Evolutionary conservation across 35 echinoderm and acorn worm species (phyloP), one percentile per base, ranked within the genome.

Genomic region (Nesometra sesokonis): DNA sequence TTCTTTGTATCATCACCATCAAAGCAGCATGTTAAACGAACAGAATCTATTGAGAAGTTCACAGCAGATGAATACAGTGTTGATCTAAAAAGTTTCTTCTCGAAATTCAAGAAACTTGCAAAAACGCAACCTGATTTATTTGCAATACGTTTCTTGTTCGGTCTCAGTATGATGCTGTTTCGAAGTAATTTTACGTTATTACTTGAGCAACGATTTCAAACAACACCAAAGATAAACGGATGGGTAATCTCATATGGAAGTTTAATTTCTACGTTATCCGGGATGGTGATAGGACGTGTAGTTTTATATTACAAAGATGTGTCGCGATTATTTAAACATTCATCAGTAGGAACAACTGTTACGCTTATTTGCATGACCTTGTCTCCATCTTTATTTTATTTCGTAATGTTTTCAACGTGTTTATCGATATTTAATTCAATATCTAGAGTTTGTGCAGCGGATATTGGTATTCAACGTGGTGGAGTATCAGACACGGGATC

Each of bases 141-240:
- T 82, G 83, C 88, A 13, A 84, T 97, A 15, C 92, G 92, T 21
- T 89, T 97, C 34, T 35, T 97, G 13, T 78, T 91, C 43, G 90
- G 92, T 30, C 91, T 94, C 40, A 52, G 89, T 1, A 36, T 90
- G 33, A 89, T 93, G 46, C 79, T 97, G 27, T 94, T 87, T 47
- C 89, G 92, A 47, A 94, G 92, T 87, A 97, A 97, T 76, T 97
- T 97, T 57, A 86, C 90, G 0, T 77, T 97, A 13, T 86, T 90
- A 32, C 32, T 97, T 79, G 92, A 93, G 78, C 78, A 93, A 81
- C 77, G 83, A 32, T 97, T 89, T 77, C 47, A 91, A 39, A 92
- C 86, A 23, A 89, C 89, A 17, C 92, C 95, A 0, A 94, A 89
- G 34, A 90, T 87, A n/a, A 94, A 78, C 0, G 95, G 95, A 0